A percentile compares a stretch with the other conserved stretches of the same genome.
phyloP scores from a whole-genome alignment of 1,140 invertebrate species.

The Drosophila tsacasi region DNA sequence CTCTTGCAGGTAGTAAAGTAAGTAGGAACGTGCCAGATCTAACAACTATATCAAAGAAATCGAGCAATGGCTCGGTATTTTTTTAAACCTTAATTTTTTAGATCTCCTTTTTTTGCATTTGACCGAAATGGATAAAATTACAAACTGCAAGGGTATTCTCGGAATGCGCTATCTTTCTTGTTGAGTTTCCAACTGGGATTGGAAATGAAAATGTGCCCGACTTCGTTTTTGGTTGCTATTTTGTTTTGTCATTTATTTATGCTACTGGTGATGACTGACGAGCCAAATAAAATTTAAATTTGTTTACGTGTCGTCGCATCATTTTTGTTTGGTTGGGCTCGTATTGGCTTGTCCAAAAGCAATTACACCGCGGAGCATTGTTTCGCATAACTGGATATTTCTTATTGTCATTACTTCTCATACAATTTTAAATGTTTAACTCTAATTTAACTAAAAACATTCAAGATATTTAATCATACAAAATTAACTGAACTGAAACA shows the following conservation, averaged over 20 bases:
- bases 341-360: slow-evolving; percentile 36
- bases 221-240: neutral
- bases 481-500: too few relatives aligned
- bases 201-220: slow-evolving; percentile 4
- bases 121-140: neutral
- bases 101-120: neutral
- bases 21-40: too few relatives aligned
- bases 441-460: too few relatives aligned
- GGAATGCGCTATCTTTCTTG: neutral
- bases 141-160: neutral
- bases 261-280: slow-evolving; percentile 28
- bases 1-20: too few relatives aligned
- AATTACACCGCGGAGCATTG: slow-evolving; percentile 45
- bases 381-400: neutral
- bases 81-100: neutral
- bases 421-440: too few relatives aligned
- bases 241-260: slow-evolving; percentile 19
- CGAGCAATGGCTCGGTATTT: too few relatives aligned
- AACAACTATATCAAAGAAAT: too few relatives aligned
- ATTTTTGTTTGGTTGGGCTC: slow-evolving; percentile 18
- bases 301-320: slow-evolving; percentile 51
- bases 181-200: slow-evolving; percentile 14
- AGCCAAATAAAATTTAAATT: slow-evolving; percentile 63
- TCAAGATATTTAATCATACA: too few relatives aligned
- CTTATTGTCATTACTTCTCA: neutral